Evolutionary conservation across 2,888 invertebrate genomes (phyloP).

Genomic region (Macrophya annulata): DNA sequence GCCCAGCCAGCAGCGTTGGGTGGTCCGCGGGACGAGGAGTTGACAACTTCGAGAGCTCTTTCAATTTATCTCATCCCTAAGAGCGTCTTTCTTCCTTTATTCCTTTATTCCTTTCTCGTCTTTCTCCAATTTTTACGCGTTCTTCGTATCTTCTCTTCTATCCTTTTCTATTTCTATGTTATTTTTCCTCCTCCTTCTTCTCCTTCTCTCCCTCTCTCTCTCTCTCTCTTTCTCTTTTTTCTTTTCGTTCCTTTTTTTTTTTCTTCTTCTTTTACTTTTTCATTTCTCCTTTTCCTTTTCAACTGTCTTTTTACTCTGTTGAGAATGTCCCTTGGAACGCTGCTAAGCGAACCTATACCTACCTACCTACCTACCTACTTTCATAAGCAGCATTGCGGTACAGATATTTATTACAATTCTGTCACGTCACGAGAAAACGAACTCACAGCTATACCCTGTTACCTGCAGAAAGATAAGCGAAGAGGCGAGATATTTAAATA

Average conservation of each 20-base stretch:
- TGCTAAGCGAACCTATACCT: slow-evolving; percentile 27
- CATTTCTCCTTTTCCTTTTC: not conserved
- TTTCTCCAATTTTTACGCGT: slow-evolving; percentile 58
- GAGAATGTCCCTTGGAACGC: not conserved
- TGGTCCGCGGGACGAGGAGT: slow-evolving; percentile 66
- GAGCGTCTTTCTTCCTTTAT: slow-evolving; percentile 65
- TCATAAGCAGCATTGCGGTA: slow-evolving; percentile 58
- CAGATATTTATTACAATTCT: slow-evolving; percentile 70
- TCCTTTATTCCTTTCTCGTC: slow-evolving; percentile 59
- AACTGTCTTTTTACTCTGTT: not conserved
- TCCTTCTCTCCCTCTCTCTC: slow-evolving; percentile 60
- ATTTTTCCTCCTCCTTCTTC: slow-evolving; percentile 55
- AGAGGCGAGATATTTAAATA: slow-evolving; percentile 38
- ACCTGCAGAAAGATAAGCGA: slow-evolving; percentile 13
- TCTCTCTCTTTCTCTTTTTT: slow-evolving; percentile 53
- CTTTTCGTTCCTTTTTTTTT: slow-evolving; percentile 22
- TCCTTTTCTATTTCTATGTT: slow-evolving; percentile 55
- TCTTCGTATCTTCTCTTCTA: slow-evolving; percentile 34
- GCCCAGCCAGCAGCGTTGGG: slow-evolving; percentile 46
- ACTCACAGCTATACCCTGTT: not conserved
- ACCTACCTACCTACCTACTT: slow-evolving; percentile 53
- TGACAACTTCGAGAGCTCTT: slow-evolving; percentile 78
- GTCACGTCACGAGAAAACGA: slow-evolving; percentile 63
- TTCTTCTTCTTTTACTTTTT: not conserved
- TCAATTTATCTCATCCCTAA: slow-evolving; percentile 77